Evolutionary conservation across 2,797 vertebrate species (phyloP), one percentile per base, ranked within the genome.

Genomic region (Pseudomugil gertrudae): DNA sequence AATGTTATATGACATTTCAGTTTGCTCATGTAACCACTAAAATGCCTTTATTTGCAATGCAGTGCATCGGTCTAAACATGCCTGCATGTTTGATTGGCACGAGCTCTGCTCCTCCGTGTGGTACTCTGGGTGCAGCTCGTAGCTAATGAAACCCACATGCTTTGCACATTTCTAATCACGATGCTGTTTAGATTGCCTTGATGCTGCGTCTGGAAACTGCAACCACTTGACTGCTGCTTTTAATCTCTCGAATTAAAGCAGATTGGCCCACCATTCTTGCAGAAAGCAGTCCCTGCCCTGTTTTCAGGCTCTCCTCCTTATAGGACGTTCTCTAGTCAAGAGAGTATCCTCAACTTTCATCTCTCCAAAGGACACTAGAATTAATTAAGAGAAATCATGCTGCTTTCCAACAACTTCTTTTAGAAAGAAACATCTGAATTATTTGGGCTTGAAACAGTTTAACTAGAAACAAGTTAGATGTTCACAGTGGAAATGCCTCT

Each of bases 101-200:
- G 68, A 80, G 72, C 69, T 72, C 63, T 11, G 57, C 74, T 79
- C 74, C 69, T 78, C 78, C 55, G 72, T 63, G 38, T 76, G 67
- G 72, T 70, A 65, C 76, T 76, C 74, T 69, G 80, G 50, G 63
- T 83, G 80, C 70, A 82, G 85, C 74, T 86, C 86, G 73, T 43
- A 55, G 68, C 76, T 87, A 91, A 93, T 87, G 66, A 83, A 90
- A 91, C 71, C 87, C 92, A 92, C 85, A 92, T 92, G 92, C 56
- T 59, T 54, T 21, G 77, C 87, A 70, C 75, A 66, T 89, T 91
- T 91, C 84, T 76, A 88, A 89, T 89, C 85, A 79, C 11, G 58
- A 81, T 67, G 78, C 82, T 90, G 87, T 90, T 91, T 90, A 85
- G 84, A 86, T 86, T 89, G 74, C 89, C 81, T 84, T 77, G 72